Conservation (phyloP, 2,113 vertebrate species). For the Apus apus region DNA sequence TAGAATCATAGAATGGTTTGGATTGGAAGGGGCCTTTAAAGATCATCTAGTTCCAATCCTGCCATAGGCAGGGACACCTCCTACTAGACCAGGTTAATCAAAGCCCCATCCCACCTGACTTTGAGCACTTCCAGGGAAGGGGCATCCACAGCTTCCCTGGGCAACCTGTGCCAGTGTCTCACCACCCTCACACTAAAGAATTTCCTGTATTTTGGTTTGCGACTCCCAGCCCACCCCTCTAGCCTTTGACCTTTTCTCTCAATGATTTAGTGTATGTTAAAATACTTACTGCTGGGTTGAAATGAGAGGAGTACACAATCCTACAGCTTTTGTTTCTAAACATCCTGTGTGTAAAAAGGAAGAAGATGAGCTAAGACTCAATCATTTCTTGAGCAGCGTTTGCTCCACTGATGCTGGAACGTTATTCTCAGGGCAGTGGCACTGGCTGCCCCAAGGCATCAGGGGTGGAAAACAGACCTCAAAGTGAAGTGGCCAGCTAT, state of each 20-base stretch:
- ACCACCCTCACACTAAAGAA: no score
- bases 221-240: rapidly evolving
- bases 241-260: neutral
- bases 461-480: neutral
- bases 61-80: no score
- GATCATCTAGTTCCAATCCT: no score
- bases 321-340: neutral
- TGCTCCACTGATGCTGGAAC: neutral
- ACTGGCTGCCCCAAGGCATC: rapidly evolving
- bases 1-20: no score
- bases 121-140: no score
- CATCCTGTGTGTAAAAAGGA: neutral
- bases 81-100: no score
- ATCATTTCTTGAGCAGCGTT: neutral
- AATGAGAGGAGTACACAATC: neutral
- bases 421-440: neutral
- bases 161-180: no score
- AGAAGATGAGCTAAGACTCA: neutral
- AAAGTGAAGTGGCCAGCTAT: neutral
- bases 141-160: no score
- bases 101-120: no score
- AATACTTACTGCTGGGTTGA: neutral
- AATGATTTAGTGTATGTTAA: neutral
- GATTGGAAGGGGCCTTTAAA: no score
- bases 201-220: neutral